Conservation (phyloP, 2,113 vertebrate species). For the Hippopotamus amphibius region DNA sequence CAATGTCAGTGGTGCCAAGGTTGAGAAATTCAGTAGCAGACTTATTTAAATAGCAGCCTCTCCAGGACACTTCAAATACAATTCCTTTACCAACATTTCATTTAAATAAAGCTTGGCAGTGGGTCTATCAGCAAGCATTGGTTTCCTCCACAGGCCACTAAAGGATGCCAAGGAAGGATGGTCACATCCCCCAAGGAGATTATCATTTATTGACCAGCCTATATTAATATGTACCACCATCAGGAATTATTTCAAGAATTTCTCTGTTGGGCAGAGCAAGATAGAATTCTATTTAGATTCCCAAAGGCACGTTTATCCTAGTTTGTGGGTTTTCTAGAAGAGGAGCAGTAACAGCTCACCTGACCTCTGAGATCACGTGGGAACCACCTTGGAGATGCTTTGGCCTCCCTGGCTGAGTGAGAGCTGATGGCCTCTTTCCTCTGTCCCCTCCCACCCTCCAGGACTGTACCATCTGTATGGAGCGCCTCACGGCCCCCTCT, state of each 20-base stretch:
- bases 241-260: background rate
- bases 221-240: too few species aligned
- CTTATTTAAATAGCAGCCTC: background rate
- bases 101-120: background rate
- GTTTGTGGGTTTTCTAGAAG: background rate
- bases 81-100: background rate
- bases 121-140: background rate
- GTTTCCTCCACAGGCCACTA: background rate
- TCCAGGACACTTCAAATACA: background rate
- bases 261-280: background rate
- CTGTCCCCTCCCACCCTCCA: slow-evolving; percentile 9
- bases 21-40: background rate
- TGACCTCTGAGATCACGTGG: rapidly evolving
- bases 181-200: background rate
- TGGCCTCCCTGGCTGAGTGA: background rate
- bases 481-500: slow-evolving; percentile 91
- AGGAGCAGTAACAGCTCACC: background rate
- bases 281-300: background rate
- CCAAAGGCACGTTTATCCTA: background rate
- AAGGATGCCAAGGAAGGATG: background rate
- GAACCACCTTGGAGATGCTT: rapidly evolving
- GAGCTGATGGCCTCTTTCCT: background rate
- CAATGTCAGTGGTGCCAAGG: background rate
- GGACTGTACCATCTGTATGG: slow-evolving; percentile 99
- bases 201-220: background rate